Evolutionary conservation across 2,888 invertebrate genomes (phyloP), one percentile per base, ranked within the genome.

Genomic region (Caenorhabditis sp.): DNA sequence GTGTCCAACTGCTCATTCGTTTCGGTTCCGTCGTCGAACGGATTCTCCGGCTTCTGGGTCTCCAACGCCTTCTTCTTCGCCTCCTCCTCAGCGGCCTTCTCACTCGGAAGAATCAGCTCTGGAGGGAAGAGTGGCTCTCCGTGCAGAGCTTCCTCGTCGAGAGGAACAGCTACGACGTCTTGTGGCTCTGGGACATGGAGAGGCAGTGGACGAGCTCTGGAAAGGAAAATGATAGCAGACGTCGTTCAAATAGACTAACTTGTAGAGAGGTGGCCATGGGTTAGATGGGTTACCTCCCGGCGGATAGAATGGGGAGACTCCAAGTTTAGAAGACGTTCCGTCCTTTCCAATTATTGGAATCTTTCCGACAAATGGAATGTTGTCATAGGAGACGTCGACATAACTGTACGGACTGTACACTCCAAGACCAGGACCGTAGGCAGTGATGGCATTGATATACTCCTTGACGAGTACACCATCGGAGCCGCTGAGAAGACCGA

Each of bases 71-170:
- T 72, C 40, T 78, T 78, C 28, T 78, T 74, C 0, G 68, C 71
- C 37, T 28, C 82, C 24, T 67, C 64, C n/a, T 71, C 77, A 3
- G 82, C 71, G 5, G 78, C 71, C 26, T 80, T 60, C 51, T 85
- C 85, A 9, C 72, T 74, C 13, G 85, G 85, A 15, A 85, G 68
- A 15, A 67, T 69, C n/a, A 85, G 64, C 64, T 85, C 85, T 64
- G 86, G 86, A 13, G 89, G 89, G 85, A 89, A 89, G 1, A 89
- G 85, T 8, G 89, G 89, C 71, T 89, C 89, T 67, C 89, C 89
- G 60, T 89, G 89, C 0, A 89, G 81, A 0, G 89, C 86, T 65
- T 89, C 89, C 51, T 89, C 89, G 60, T 89, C 89, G 0, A 89
- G 74, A 9, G 89, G 89, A 9, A 89, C 89, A 0, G 89, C 89